Base-by-base conservation (phyloP, 2,113 vertebrate genomes). In the Cranoglanis bouderius region DNA sequence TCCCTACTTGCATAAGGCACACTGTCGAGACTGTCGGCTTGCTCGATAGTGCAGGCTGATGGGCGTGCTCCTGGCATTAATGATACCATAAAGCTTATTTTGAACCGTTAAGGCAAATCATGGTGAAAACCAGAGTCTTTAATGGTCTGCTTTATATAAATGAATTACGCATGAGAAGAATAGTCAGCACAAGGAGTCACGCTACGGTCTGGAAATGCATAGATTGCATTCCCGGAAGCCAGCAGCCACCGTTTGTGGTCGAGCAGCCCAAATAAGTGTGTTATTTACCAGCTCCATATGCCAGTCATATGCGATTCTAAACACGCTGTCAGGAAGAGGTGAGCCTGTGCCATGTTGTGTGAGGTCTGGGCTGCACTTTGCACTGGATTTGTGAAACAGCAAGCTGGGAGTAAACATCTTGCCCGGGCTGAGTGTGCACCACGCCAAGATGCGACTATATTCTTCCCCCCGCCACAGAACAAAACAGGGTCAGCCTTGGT, bases 61-160 rank as follows among this genome's bases (percentile, higher is more conserved):
- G 90, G 90, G 91, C 89, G 91, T 86, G 91, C 72, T 65, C 53
- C 46, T 24, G 75, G 75, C 88, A 94, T 93, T 92, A 92, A 93
- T 93, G 91, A 92, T 91, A 93, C 90, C 90, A 92, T 94, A 93
- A 94, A 94, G 85, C 90, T 83, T 94, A 93, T 94, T 95, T 94
- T 94, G 83, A 93, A 93, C 90, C 51, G 87, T 91, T 90, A 90
- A 87, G 86, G 87, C 90, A 93, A 94, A 94, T 94, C 89, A 88
- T 93, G 87, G 90, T 90, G 43, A 94, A 94, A 94, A 88, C 93
- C 88, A 91, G 87, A 90, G 87, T 90, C 87, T 94, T 94, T 94
- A 95, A 94, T 93, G 90, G 90, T 88, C 86, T 85, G 84, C 91
- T 94, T 94, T 92, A 92, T 93, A 93, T 94, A 94, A 95, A 94